These are phyloP conservation scores for Hoplias malabaricus DNA, from an alignment of 2,113 vertebrate species.

Conservation along the genomic window DNA sequence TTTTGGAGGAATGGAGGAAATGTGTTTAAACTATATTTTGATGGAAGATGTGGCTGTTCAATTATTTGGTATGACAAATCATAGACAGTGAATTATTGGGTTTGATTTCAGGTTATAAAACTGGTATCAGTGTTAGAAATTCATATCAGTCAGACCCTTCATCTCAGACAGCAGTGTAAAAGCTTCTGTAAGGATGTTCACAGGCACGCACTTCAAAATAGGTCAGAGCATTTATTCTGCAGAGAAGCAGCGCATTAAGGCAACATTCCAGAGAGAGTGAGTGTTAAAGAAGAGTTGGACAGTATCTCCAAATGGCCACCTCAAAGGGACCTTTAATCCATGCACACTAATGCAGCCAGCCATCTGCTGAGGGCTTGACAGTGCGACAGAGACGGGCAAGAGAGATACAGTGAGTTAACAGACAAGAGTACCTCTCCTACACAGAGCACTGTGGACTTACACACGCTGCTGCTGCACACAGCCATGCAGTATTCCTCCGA, in stretches of 20 bases:
- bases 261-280: slow-evolving; percentile 26
- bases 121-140: no score
- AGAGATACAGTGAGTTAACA: slow-evolving; percentile 42
- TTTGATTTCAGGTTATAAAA: no score
- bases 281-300: not conserved
- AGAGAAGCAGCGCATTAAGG: slow-evolving; percentile 13
- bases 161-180: not conserved
- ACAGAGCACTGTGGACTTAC: slow-evolving; percentile 78
- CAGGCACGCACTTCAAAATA: not conserved
- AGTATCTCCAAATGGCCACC: not conserved
- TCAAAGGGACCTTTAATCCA: slow-evolving; percentile 38
- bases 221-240: not conserved
- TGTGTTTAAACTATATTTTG: no score
- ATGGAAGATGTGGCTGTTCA: no score
- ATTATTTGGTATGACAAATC: no score
- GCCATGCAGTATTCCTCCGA: slow-evolving; percentile 97
- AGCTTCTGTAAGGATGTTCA: not conserved
- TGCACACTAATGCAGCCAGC: slow-evolving; percentile 31
- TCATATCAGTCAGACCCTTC: not conserved
- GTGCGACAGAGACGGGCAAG: slow-evolving; percentile 2
- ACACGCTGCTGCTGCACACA: slow-evolving; percentile 95
- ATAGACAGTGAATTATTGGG: no score
- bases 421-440: not conserved
- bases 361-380: slow-evolving; percentile 32
- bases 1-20: no score